Evolutionary conservation across 2,888 invertebrate species (phyloP).

Genomic region (Apocheima hispidaria): DNA sequence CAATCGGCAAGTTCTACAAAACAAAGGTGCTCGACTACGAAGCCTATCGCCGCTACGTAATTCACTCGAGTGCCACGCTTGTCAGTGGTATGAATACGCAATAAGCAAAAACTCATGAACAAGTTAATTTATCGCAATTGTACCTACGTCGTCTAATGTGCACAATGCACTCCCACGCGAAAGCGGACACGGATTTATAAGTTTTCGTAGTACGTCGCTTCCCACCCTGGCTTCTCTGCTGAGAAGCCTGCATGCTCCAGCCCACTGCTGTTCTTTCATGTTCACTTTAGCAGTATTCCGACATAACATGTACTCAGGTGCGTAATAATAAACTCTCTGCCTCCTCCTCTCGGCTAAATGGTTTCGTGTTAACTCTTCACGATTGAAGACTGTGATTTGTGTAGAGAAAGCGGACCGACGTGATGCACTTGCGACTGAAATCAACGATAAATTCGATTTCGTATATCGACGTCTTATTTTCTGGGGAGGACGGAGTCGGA

Average conservation of each 20-base stretch:
- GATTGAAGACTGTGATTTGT: conserved; percentile 37
- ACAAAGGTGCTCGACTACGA: conserved; percentile 27
- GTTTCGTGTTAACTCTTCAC: conserved; percentile 37
- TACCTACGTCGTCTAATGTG: conserved; percentile 52
- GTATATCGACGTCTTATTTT: conserved; percentile 32
- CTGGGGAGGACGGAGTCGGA: conserved; percentile 47
- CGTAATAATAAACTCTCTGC: conserved; percentile 24
- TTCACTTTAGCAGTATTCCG: conserved; percentile 2
- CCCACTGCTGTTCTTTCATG: conserved; percentile 5
- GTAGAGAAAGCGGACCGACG: conserved; percentile 35
- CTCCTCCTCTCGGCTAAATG: conserved; percentile 34
- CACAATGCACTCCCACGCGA: conserved; percentile 65
- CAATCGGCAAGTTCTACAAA: neutral
- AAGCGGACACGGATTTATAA: conserved; percentile 51
- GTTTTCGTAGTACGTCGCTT: neutral
- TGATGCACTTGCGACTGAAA: conserved; percentile 23
- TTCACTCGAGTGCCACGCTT: conserved; percentile 36
- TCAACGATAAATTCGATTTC: conserved; percentile 17
- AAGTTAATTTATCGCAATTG: conserved; percentile 63
- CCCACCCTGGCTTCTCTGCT: neutral
- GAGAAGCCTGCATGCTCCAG: neutral
- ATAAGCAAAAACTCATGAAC: conserved; percentile 57
- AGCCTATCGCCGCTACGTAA: conserved; percentile 46
- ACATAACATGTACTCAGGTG: conserved; percentile 16
- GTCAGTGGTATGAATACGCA: conserved; percentile 53